Conservation (phyloP, 2,113 vertebrate species). For the Bettongia penicillata region DNA sequence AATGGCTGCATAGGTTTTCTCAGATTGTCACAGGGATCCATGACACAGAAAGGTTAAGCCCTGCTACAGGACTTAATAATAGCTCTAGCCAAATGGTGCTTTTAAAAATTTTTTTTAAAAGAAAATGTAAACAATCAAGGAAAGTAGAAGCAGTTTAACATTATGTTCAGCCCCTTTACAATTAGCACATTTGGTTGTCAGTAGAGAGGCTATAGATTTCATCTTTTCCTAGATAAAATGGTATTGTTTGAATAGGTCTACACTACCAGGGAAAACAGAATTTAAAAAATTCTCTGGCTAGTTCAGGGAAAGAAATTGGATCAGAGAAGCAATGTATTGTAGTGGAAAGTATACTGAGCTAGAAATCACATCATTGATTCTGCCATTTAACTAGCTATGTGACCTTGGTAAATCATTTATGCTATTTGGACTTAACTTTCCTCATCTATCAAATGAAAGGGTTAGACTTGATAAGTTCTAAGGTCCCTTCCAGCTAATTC, state of each 20-base stretch:
- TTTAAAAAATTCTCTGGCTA: background rate
- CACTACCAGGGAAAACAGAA: background rate
- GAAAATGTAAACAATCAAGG: background rate
- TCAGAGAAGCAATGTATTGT: background rate
- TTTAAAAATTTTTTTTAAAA: background rate
- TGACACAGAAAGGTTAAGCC: background rate
- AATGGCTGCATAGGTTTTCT: background rate
- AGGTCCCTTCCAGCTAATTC: background rate
- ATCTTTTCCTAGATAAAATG: background rate
- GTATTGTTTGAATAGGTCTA: background rate
- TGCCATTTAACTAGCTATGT: background rate
- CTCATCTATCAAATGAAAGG: background rate
- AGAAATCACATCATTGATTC: background rate
- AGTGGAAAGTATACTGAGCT: background rate
- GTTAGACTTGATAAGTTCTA: background rate
- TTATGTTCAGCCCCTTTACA: background rate
- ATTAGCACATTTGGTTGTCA: background rate
- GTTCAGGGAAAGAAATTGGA: background rate
- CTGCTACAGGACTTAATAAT: background rate
- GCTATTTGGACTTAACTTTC: background rate
- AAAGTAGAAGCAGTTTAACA: background rate
- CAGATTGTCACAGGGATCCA: background rate
- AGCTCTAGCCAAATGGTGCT: background rate
- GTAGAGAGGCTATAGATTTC: background rate
- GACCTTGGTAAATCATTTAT: slow-evolving; percentile 18